Conservation (phyloP, 2,797 vertebrate species). For the Eurystomus glaucurus region DNA sequence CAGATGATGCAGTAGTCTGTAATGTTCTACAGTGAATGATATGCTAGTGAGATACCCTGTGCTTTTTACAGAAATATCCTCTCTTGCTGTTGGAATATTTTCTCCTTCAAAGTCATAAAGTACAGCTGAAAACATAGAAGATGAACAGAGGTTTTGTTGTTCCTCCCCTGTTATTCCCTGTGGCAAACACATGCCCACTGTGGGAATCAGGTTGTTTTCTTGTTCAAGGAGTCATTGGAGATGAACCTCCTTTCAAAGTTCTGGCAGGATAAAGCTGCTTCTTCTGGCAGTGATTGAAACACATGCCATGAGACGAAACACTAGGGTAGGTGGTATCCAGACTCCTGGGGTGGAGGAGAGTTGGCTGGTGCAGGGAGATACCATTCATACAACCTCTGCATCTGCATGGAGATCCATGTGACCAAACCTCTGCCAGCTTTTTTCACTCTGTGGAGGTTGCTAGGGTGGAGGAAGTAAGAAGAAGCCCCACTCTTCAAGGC, state of each 20-base stretch:
- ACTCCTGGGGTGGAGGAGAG: not conserved
- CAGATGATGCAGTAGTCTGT: not conserved
- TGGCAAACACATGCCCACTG: not conserved
- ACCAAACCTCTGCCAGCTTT: not conserved
- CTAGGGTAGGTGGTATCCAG: not conserved
- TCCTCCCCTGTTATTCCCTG: not conserved
- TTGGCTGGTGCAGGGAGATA: not conserved
- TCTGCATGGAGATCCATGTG: not conserved
- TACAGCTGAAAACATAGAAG: not conserved
- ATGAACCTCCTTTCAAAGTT: not conserved
- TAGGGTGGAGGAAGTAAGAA: not conserved
- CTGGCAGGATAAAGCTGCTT: not conserved
- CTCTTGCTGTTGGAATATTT: not conserved
- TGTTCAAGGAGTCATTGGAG: not conserved
- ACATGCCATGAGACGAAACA: not conserved
- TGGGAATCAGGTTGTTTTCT: not conserved
- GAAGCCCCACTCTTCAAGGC: not conserved
- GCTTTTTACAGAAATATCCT: not conserved
- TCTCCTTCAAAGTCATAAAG: not conserved
- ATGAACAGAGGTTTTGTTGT: not conserved
- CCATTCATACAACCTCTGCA: not conserved
- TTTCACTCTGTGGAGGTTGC: not conserved
- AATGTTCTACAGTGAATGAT: not conserved
- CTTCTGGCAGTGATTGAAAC: not conserved
- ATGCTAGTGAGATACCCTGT: not conserved